These are phyloP conservation scores for Mylabris sibirica DNA, from an alignment of 2,888 invertebrate species.

Conservation along the genomic window DNA sequence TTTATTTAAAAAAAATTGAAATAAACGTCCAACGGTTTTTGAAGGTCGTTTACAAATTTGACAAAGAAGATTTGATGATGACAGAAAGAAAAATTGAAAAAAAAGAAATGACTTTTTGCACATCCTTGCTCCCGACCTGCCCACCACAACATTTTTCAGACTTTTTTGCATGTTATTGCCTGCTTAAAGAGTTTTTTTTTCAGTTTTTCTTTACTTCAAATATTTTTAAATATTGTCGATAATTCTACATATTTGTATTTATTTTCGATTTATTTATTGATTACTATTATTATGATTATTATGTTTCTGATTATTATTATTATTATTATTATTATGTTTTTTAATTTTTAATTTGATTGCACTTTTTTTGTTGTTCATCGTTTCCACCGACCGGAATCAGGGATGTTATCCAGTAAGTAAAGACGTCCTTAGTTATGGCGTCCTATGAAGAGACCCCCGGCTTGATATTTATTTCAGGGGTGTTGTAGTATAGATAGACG, in stretches of 20 bases:
- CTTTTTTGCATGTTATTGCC: constrained; percentile 73
- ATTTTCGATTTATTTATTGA: constrained; percentile 30
- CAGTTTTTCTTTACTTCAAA: constrained; percentile 39
- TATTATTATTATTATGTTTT: constrained; percentile 35
- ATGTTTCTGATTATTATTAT: constrained; percentile 32
- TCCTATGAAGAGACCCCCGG: constrained; percentile 8
- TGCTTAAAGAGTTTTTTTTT: constrained; percentile 71
- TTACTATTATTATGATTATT: constrained; percentile 36
- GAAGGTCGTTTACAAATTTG: constrained; percentile 73
- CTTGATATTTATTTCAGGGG: constrained; percentile 18
- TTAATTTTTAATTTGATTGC: constrained; percentile 69
- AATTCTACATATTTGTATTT: constrained; percentile 10
- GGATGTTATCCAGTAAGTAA: constrained; percentile 81
- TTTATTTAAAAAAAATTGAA: constrained; percentile 55
- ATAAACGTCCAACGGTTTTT: constrained; percentile 69
- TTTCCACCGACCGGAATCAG: constrained; percentile 68
- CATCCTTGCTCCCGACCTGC: constrained; percentile 73
- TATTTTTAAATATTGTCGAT: constrained; percentile 55
- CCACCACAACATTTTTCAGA: constrained; percentile 61
- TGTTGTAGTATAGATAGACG: constrained; percentile 28
- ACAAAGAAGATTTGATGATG: background rate
- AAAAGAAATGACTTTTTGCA: constrained; percentile 64
- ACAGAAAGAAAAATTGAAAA: constrained; percentile 50
- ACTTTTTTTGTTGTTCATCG: constrained; percentile 71
- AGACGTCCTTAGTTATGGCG: constrained; percentile 49